Conservation (phyloP, 1,140 invertebrate genomes). For the Danaus plexippus region DNA sequence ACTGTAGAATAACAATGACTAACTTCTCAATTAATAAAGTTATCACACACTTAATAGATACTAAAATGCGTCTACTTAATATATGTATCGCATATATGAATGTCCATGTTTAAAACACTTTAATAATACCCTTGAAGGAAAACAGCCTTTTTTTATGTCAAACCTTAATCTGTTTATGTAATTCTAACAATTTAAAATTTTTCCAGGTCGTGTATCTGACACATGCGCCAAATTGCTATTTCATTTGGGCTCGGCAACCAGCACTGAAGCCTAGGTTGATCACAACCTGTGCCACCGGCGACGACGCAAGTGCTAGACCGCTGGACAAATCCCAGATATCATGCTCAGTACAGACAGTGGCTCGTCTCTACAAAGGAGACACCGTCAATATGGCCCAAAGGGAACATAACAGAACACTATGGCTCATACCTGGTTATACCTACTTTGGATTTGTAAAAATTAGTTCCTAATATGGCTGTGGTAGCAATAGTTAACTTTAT, state of each 20-base stretch:
- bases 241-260: conserved; percentile 42
- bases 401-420: conserved; percentile 52
- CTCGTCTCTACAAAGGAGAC: conserved; percentile 42
- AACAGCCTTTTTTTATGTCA: no score
- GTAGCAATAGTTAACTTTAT: conserved; percentile 19
- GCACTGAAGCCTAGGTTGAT: conserved; percentile 30
- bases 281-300: conserved; percentile 46
- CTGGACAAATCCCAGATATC: conserved; percentile 51
- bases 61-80: no score
- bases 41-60: no score
- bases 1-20: no score
- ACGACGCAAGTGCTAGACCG: conserved; percentile 36
- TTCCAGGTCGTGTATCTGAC: conserved; percentile 58
- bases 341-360: conserved; percentile 47
- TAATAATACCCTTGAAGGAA: no score
- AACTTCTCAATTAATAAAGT: no score
- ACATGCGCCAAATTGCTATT: conserved; percentile 51
- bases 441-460: conserved; percentile 62
- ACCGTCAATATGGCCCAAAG: conserved; percentile 48
- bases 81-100: no score
- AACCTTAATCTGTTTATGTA: no score
- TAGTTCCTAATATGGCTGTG: conserved; percentile 53
- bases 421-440: conserved; percentile 47
- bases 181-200: not conserved
- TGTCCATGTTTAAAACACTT: no score